Evolutionary conservation across 2,797 vertebrate species (phyloP), one percentile per base, ranked within the genome.

Genomic region (Loriculus beryllinus): DNA sequence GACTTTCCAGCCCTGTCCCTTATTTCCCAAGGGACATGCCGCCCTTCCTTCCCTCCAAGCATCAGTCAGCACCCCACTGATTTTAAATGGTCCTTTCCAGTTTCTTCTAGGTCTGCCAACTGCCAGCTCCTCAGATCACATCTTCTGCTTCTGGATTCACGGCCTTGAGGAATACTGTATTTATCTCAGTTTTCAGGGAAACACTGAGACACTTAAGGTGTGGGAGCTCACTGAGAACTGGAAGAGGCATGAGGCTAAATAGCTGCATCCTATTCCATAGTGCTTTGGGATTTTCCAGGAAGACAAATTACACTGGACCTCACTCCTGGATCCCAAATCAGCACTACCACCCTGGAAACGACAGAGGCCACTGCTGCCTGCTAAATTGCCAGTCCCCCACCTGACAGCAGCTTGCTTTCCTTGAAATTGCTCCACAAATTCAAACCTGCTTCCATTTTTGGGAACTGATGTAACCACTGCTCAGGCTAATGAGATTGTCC

Each of bases 11-110:
- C 37, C 59, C 69, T 63, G 56, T 59, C 70, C 39, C 20, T 56
- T 62, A 76, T 57, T 81, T 91, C 42, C 54, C 1, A 0, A 51
- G 48, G 31, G 31, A 52, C 33, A 25, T 6, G 0, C 31, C 76
- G 31, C 39, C 22, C 48, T 72, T 68, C 56, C 31, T 54, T 51
- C 48, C 23, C 39, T 76, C 52, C 18, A 29, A 51, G 39, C 49
- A 62, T 37, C 64, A 62, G 23, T 33, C 51, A 54, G 21, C 5
- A 0, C 13, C 25, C 25, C 1, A 0, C 28, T 0, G 0, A 56
- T 14, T 37, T 22, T 37, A 47, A 77, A 68, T 39, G 48, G 11
- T 40, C 23, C 35, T 59, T 63, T 48, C 35, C 62, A 40, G 60
- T 57, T 85, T 77, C 60, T 91, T 45, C 65, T 64, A 31, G 21